A percentile compares a stretch with the other conserved stretches of the same genome.
These are phyloP conservation scores for Chrysemys picta DNA, from an alignment of 2,113 vertebrate genomes.

Conservation along the genomic window DNA sequence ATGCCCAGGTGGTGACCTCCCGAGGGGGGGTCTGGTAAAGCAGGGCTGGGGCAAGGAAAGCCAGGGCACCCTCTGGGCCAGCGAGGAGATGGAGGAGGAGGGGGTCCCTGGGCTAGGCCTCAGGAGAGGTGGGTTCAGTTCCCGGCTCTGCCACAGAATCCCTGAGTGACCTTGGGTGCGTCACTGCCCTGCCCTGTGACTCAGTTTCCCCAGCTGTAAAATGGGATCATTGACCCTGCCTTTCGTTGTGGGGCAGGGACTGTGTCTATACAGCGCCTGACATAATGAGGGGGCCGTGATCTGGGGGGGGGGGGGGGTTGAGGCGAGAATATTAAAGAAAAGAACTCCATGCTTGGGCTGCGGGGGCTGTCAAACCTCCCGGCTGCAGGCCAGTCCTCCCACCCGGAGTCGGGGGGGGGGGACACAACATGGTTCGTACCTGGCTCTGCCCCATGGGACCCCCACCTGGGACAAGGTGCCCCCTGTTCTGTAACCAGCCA, in stretches of 20 bases:
- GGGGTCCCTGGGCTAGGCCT: background rate
- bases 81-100: background rate
- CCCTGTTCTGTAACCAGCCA: too few species aligned
- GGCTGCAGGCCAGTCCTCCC: too few species aligned
- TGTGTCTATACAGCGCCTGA: background rate
- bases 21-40: background rate
- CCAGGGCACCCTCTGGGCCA: background rate
- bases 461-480: too few species aligned
- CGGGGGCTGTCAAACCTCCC: background rate
- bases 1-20: too few species aligned
- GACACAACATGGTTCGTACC: background rate
- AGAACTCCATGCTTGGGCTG: too few species aligned
- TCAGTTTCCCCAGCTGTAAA: background rate
- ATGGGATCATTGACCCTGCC: background rate
- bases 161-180: background rate
- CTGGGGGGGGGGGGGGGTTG: background rate
- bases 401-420: background rate
- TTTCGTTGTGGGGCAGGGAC: background rate
- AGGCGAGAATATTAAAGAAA: background rate
- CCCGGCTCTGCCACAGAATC: background rate
- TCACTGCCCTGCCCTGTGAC: background rate
- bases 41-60: background rate
- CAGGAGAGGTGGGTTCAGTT: background rate
- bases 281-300: background rate
- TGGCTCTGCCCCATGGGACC: too few species aligned